Evolutionary conservation across 2,888 invertebrate species (phyloP).

Genomic region (Acanthopleura granulata): DNA sequence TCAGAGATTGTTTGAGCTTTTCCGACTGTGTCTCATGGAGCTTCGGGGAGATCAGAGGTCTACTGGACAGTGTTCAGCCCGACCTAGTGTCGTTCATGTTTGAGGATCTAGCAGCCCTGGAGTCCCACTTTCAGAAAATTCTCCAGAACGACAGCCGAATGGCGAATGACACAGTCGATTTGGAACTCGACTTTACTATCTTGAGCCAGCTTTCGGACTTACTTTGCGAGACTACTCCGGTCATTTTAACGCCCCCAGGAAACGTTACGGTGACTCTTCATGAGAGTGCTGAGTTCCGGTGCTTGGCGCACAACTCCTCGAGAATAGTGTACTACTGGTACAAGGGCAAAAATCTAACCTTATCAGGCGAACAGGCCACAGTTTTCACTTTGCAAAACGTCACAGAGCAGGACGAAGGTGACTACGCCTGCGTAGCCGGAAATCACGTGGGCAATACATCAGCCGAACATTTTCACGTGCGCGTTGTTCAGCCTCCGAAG

Average conservation of each 20-base stretch:
- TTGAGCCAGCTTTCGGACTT: not conserved
- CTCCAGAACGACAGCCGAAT: not conserved
- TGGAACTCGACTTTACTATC: not conserved
- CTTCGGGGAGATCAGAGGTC: not conserved
- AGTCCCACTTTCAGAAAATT: not conserved
- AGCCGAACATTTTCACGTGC: not conserved
- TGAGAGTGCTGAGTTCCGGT: not conserved
- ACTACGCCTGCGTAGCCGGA: not conserved
- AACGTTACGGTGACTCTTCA: not conserved
- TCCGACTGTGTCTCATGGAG: not conserved
- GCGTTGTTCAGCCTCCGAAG: not conserved
- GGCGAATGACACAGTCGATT: not conserved
- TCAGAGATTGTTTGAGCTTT: not conserved
- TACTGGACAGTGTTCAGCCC: not conserved
- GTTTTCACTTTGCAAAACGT: not conserved
- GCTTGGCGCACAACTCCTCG: not conserved
- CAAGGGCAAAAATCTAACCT: not conserved
- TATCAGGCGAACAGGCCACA: not conserved
- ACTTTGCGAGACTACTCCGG: not conserved
- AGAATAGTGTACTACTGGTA: not conserved
- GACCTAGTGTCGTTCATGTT: not conserved
- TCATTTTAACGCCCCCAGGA: not conserved
- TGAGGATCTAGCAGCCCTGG: not conserved
- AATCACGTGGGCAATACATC: not conserved
- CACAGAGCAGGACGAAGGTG: not conserved